Evolutionary conservation across 2,797 vertebrate genomes (phyloP).

Genomic region (Leptoclinus maculatus): DNA sequence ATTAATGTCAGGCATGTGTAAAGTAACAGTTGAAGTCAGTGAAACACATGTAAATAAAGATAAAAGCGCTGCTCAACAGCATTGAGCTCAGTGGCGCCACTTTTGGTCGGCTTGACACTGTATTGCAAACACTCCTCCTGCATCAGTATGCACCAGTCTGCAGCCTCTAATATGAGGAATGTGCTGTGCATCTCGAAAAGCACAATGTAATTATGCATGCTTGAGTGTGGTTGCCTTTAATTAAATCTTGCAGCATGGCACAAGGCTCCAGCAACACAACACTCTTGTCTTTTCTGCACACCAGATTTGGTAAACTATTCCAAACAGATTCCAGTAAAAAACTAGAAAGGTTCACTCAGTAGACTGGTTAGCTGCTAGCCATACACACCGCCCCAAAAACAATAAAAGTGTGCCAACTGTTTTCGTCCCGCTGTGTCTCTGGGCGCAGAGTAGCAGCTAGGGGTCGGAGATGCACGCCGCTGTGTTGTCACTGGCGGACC

Average conservation of each 20-base stretch:
- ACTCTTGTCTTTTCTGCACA: constrained; percentile 19
- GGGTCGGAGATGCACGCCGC: too few species aligned
- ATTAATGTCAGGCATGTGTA: background rate
- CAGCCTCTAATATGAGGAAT: constrained; percentile 49
- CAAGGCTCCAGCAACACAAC: constrained; percentile 4
- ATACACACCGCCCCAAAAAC: background rate
- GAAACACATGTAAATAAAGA: background rate
- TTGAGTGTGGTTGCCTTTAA: constrained; percentile 59
- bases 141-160: constrained; percentile 42
- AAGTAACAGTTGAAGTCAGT: background rate
- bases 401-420: background rate
- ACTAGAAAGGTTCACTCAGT: background rate
- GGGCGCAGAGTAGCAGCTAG: background rate
- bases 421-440: background rate
- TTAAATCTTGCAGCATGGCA: constrained; percentile 60
- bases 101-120: background rate
- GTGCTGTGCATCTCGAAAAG: constrained; percentile 47
- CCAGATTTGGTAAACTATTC: constrained; percentile 15
- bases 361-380: background rate
- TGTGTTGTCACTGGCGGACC: background rate
- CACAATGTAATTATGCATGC: constrained; percentile 54
- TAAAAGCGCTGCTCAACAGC: background rate
- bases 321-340: constrained; percentile 15
- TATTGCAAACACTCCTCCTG: constrained; percentile 7
- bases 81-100: background rate